phyloP scores from a whole-genome alignment of 2,113 vertebrate species.

The Prunella fulvescens region DNA sequence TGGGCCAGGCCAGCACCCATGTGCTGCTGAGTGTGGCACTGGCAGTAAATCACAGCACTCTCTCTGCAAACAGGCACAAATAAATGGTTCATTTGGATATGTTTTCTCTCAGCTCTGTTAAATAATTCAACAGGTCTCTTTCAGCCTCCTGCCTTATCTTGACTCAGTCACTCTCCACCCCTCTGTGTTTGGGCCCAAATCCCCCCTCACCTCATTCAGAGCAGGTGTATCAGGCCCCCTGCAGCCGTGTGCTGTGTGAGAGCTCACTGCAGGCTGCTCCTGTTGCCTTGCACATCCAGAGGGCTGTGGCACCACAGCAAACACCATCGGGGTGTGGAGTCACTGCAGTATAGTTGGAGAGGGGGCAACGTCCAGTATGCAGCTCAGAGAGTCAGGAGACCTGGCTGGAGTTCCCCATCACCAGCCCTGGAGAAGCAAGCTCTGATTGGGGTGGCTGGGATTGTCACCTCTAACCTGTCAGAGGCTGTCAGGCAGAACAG shows the following conservation, averaged over 20 bases:
- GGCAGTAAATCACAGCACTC: neutral
- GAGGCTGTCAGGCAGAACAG: neutral
- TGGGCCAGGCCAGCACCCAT: neutral
- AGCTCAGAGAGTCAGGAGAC: neutral
- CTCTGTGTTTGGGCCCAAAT: neutral
- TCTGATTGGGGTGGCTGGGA: neutral
- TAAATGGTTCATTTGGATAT: neutral
- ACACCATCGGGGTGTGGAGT: fast-evolving
- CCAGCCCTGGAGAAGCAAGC: neutral
- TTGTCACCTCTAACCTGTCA: neutral
- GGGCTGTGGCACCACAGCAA: neutral
- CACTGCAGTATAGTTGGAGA: neutral
- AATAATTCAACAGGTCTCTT: neutral
- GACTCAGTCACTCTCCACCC: neutral
- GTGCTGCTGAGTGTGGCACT: neutral
- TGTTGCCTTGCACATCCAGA: fast-evolving
- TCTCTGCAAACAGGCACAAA: fast-evolving
- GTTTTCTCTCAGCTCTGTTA: neutral
- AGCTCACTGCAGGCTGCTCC: fast-evolving
- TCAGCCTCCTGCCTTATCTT: neutral
- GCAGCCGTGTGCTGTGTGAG: fast-evolving
- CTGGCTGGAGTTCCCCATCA: neutral
- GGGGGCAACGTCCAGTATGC: fast-evolving
- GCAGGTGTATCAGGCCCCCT: neutral
- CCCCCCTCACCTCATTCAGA: neutral